A percentile compares a stretch with the other conserved stretches of the same genome.
Conservation (phyloP, 2,888 invertebrate species). For the Zootermopsis nevadensis region DNA sequence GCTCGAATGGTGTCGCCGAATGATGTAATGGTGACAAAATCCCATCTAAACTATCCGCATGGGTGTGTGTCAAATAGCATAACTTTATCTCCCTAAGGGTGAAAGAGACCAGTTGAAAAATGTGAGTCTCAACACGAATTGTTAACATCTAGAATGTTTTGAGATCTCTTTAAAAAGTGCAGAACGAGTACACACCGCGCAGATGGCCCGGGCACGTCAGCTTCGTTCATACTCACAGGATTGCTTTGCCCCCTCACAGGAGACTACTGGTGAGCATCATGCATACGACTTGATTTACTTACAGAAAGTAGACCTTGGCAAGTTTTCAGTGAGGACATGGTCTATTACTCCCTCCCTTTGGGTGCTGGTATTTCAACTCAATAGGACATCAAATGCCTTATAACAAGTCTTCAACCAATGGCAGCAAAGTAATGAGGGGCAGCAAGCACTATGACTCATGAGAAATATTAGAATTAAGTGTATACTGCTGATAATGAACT, state of each 20-base stretch:
- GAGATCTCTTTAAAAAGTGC: slow-evolving; percentile 30
- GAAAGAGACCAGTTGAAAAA: slow-evolving; percentile 55
- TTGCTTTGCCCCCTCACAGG: slow-evolving; percentile 17
- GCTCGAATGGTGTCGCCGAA: slow-evolving; percentile 51
- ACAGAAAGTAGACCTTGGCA: slow-evolving; percentile 36
- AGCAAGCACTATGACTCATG: too few species aligned
- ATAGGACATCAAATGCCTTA: neutral
- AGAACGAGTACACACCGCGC: slow-evolving; percentile 47
- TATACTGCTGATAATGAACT: too few species aligned
- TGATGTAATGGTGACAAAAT: slow-evolving; percentile 54
- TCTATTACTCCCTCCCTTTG: neutral
- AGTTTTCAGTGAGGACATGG: neutral
- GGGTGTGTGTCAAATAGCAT: slow-evolving; percentile 52
- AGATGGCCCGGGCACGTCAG: slow-evolving; percentile 21
- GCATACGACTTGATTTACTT: slow-evolving; percentile 47
- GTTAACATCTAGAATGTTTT: slow-evolving; percentile 46
- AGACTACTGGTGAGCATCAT: slow-evolving; percentile 42
- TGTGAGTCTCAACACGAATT: slow-evolving; percentile 50
- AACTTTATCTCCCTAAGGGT: slow-evolving; percentile 54
- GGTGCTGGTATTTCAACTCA: neutral
- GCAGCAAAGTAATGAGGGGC: neutral
- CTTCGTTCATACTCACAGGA: slow-evolving; percentile 41
- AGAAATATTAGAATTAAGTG: too few species aligned
- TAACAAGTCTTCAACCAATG: neutral
- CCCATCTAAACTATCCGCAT: slow-evolving; percentile 53